These are phyloP conservation scores for Drosophila prosaltans DNA, from an alignment of 1,140 invertebrate species.

Conservation along the genomic window DNA sequence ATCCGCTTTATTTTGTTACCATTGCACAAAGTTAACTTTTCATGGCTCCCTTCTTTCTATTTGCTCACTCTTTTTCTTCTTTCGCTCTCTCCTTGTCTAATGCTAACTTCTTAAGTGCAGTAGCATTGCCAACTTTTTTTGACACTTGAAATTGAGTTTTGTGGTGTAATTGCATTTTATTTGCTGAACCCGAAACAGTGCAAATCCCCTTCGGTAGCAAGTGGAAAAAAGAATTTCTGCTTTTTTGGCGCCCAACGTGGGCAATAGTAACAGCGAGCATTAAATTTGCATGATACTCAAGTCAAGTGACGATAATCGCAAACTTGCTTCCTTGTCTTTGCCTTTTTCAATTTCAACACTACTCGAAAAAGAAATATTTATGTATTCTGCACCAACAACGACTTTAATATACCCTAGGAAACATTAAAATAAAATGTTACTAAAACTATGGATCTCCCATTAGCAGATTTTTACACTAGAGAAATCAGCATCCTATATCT, in stretches of 20 bases:
- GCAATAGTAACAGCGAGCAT: conserved; percentile 33
- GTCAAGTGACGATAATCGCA: conserved; percentile 58
- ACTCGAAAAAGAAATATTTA: neutral
- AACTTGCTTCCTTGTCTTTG: neutral
- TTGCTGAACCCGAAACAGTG: conserved; percentile 45
- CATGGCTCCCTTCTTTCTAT: conserved; percentile 11
- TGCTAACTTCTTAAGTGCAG: conserved; percentile 79
- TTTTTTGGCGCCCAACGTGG: conserved; percentile 18
- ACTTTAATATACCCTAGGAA: neutral
- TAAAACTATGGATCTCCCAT: no score
- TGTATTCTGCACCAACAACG: neutral
- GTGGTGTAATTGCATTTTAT: conserved; percentile 80
- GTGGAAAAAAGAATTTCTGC: conserved; percentile 4
- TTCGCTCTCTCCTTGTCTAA: conserved; percentile 18
- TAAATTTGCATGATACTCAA: conserved; percentile 73
- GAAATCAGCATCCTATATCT: no score
- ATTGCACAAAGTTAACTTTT: conserved; percentile 40
- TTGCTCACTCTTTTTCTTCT: conserved; percentile 5
- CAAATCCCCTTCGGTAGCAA: conserved; percentile 25
- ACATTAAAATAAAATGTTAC: no score
- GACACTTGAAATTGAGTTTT: conserved; percentile 81
- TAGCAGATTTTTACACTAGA: no score
- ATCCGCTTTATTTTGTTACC: conserved; percentile 61
- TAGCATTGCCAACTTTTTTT: conserved; percentile 60
- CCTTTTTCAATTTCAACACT: conserved; percentile 1